Percentiles rank a stretch among this genome's conserved stretches.
Conservation (phyloP, 2,113 vertebrate species). For the Pardalotus punctatus region DNA sequence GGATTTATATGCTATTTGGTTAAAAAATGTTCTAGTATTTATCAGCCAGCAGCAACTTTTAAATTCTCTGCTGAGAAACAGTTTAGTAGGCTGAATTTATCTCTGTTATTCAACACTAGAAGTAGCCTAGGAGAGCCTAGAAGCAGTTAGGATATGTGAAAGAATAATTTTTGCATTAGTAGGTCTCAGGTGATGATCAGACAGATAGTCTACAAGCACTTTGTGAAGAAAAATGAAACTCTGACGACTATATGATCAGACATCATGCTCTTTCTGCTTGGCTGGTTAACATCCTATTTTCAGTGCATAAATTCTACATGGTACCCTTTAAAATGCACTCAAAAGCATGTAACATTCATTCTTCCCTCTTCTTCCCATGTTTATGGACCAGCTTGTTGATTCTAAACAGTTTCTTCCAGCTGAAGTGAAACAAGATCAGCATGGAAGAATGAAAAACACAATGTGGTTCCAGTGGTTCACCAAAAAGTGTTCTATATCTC, state of each 20-base stretch:
- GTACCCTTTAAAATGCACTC: constrained; percentile 49
- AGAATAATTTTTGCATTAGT: constrained; percentile 63
- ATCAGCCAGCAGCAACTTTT: constrained; percentile 12
- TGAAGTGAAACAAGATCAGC: background rate
- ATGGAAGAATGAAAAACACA: background rate
- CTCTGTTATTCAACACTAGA: constrained; percentile 35
- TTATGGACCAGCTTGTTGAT: background rate
- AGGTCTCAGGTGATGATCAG: constrained; percentile 45
- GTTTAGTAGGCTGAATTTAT: constrained; percentile 2
- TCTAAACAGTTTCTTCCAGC: background rate
- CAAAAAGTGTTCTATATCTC: background rate
- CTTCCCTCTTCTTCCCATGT: background rate
- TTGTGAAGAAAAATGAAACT: constrained; percentile 63
- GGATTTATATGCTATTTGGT: background rate
- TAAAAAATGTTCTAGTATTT: constrained; percentile 5
- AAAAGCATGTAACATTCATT: constrained; percentile 43
- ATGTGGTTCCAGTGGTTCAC: background rate
- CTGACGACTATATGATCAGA: constrained; percentile 62
- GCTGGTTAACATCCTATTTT: constrained; percentile 54
- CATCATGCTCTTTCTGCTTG: constrained; percentile 65
- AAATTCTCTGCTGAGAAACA: constrained; percentile 16
- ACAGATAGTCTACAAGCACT: constrained; percentile 49
- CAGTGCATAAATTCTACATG: constrained; percentile 49
- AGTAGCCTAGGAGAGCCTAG: constrained; percentile 34
- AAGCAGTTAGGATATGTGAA: constrained; percentile 27